These are phyloP conservation scores for Antitype chi DNA, from an alignment of 2,888 invertebrate species.

Conservation along the genomic window DNA sequence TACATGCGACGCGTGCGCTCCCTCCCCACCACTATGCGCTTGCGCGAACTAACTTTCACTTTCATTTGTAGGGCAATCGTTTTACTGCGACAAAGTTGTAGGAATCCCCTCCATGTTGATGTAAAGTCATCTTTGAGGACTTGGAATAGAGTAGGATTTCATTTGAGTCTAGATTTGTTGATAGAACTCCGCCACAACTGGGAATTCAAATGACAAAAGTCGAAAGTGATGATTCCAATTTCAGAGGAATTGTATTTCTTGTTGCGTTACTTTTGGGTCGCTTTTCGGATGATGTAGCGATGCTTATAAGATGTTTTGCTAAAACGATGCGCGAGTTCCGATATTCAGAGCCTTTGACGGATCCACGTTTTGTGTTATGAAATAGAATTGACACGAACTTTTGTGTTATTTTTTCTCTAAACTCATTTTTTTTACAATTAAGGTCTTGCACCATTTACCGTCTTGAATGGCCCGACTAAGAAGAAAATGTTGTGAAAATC, in stretches of 20 bases:
- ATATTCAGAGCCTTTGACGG: conserved; percentile 89
- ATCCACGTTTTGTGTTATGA: conserved; percentile 86
- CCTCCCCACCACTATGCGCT: conserved; percentile 72
- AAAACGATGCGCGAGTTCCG: conserved; percentile 75
- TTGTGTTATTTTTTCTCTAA: conserved; percentile 71
- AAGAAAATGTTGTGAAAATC: not conserved
- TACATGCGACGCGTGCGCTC: conserved; percentile 84
- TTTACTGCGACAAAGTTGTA: conserved; percentile 71
- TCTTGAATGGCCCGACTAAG: conserved; percentile 11
- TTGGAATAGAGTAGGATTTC: conserved; percentile 47
- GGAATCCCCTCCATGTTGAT: not conserved
- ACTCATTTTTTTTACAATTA: conserved; percentile 42
- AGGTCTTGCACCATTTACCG: conserved; percentile 17
- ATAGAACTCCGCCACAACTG: conserved; percentile 75
- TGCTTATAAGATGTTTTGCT: conserved; percentile 67
- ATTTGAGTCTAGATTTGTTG: not conserved
- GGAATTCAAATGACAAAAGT: conserved; percentile 73
- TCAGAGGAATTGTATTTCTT: conserved; percentile 56
- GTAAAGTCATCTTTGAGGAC: conserved; percentile 56
- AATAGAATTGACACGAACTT: conserved; percentile 86
- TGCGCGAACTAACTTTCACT: conserved; percentile 87
- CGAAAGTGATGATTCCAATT: conserved; percentile 74
- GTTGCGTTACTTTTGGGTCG: conserved; percentile 49
- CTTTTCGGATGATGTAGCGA: conserved; percentile 19
- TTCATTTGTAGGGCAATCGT: conserved; percentile 88